Base-by-base conservation (phyloP, 1,140 invertebrate species). In the Drosophila littoralis region DNA sequence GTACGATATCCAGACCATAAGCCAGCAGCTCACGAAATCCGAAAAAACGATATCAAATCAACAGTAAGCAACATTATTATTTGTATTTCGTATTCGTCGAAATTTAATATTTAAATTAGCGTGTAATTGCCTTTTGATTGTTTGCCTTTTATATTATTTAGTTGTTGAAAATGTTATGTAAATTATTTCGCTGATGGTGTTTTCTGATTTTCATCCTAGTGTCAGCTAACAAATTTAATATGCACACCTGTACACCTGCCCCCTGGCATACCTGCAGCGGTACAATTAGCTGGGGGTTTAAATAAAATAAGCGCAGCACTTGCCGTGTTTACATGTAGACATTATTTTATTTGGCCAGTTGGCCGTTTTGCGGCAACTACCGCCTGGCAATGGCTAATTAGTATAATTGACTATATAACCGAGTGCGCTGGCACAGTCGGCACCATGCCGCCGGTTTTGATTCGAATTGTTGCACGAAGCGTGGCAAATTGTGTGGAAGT, bases 341-440 rank as follows among this genome's bases (percentile, higher is more conserved):
- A 78, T 86, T 76, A 72, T 46, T 79, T 79, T 86, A 77, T 88
- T 70, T 77, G 79, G 65, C 38, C 67, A 79, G 76, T 52, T 59
- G 67, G 61, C 59, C 42, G 78, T 70, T 78, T 78, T 79, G 80
- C 70, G 76, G 71, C 61, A 17, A 67, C 45, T 54, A 46, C 63
- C 67, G 54, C 38, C 52, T 17, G 22, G 48, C 52, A 32, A 61
- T 78, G 66, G 57, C 89, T 91, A 91, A 91, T 91, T 89, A 86
- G 84, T 86, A 89, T 91, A 91, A 91, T 91, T 91, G 81, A 85
- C 81, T 83, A 89, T 80, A 91, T 79, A 86, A 78, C 64, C 75
- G 79, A 81, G 68, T 75, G 63, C 63, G 79, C 55, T 46, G 36
- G 50, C 55, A 28, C 42, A 36, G 15, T 55, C 32, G 40, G 63